These are phyloP conservation scores for Paralichthys olivaceus DNA, from an alignment of 2,113 vertebrate species.

Conservation along the genomic window DNA sequence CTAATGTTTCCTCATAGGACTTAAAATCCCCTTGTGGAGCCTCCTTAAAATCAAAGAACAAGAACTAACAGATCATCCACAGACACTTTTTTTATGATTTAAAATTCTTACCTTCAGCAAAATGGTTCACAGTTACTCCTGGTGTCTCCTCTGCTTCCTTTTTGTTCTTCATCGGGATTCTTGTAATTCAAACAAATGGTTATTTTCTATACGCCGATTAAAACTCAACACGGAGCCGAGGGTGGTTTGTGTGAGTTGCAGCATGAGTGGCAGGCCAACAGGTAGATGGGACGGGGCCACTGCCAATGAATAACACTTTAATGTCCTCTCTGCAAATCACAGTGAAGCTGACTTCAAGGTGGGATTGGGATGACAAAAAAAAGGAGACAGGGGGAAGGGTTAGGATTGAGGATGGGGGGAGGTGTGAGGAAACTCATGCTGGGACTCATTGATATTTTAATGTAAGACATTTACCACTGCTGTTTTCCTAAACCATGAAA, in stretches of 20 bases:
- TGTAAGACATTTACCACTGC: background rate
- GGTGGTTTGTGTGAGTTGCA: constrained; percentile 10
- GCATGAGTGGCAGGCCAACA: constrained; percentile 35
- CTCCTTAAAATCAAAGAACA: background rate
- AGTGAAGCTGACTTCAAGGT: constrained; percentile 25
- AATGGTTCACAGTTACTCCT: constrained; percentile 66
- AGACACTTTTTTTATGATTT: background rate
- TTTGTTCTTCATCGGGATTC: constrained; percentile 59
- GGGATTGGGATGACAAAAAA: background rate
- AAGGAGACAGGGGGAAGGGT: background rate
- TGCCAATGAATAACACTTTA: constrained; percentile 70
- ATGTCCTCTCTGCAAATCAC: constrained; percentile 66
- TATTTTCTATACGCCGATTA: background rate
- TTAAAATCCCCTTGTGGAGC: background rate
- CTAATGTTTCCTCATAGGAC: background rate
- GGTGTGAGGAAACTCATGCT: constrained; percentile 21
- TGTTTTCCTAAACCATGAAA: constrained; percentile 43
- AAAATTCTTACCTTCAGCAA: constrained; percentile 65
- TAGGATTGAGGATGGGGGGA: background rate
- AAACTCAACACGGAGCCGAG: background rate
- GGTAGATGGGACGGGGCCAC: constrained; percentile 32
- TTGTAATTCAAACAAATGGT: background rate
- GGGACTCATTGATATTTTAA: constrained; percentile 45
- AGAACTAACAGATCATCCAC: background rate
- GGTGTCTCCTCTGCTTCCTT: constrained; percentile 52